These are phyloP conservation scores for Phaenicophaeus curvirostris DNA, from an alignment of 2,797 vertebrate genomes.

Conservation along the genomic window DNA sequence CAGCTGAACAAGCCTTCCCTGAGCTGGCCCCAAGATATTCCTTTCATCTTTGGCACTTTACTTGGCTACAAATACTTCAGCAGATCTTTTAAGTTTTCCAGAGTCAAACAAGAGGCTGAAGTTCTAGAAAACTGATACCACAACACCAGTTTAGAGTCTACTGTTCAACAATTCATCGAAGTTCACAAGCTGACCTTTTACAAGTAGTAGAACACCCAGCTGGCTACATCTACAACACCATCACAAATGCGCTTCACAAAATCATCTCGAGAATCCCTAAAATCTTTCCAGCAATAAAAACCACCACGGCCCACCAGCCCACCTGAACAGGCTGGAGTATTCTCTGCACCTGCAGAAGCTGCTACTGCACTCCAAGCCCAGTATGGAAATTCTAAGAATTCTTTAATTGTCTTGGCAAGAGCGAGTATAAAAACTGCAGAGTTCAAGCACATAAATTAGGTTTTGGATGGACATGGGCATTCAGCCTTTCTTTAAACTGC, in stretches of 20 bases:
- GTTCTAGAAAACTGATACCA: background rate
- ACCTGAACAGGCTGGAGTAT: background rate
- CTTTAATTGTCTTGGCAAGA: constrained; percentile 24
- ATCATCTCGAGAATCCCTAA: background rate
- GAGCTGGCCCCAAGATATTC: background rate
- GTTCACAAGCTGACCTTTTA: background rate
- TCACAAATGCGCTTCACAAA: background rate
- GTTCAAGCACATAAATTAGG: background rate
- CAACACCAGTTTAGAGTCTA: background rate
- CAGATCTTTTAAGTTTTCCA: background rate
- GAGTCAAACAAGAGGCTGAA: background rate
- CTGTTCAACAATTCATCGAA: background rate
- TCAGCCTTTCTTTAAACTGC: background rate
- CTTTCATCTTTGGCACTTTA: background rate
- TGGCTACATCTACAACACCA: background rate
- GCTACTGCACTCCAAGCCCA: background rate
- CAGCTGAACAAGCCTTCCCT: background rate
- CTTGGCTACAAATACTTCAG: background rate
- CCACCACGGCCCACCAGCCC: background rate
- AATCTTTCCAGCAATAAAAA: background rate
- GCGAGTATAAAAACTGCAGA: background rate
- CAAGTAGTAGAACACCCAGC: background rate
- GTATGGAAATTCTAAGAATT: background rate
- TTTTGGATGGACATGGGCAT: background rate
- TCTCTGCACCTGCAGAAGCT: background rate